Conservation (phyloP, 1,140 invertebrate genomes). For the Leptinotarsa defecta region DNA sequence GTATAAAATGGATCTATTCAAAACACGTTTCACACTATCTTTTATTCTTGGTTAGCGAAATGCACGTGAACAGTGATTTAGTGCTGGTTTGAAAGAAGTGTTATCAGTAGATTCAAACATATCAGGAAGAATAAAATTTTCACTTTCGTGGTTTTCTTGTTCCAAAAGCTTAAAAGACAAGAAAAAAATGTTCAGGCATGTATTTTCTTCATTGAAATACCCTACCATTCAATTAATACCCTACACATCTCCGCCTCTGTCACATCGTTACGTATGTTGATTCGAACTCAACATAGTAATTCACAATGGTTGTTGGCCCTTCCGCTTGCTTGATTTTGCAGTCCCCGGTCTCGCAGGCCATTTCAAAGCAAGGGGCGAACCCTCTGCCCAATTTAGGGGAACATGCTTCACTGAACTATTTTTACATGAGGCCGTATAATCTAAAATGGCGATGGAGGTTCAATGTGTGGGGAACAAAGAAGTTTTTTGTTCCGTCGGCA, state of each 20-base stretch:
- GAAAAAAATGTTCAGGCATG: no score
- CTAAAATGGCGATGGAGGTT: slow-evolving; percentile 51
- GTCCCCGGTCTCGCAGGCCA: slow-evolving; percentile 30
- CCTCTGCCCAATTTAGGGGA: slow-evolving; percentile 49
- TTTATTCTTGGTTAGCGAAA: no score
- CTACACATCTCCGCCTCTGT: not conserved
- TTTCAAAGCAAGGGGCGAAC: slow-evolving; percentile 28
- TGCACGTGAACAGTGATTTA: no score
- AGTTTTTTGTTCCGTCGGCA: slow-evolving; percentile 18
- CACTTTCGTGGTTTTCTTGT: no score
- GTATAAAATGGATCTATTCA: no score
- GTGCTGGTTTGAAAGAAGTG: no score
- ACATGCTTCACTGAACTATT: slow-evolving; percentile 51
- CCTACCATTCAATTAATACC: no score
- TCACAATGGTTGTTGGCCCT: slow-evolving; percentile 43
- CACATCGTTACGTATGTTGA: slow-evolving; percentile 21
- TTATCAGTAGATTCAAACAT: no score
- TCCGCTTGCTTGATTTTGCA: slow-evolving; percentile 40
- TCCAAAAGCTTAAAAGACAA: no score
- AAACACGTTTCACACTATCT: no score
- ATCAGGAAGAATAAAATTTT: no score
- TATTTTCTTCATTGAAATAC: no score
- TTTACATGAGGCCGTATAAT: slow-evolving; percentile 47
- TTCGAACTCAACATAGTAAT: slow-evolving; percentile 31
- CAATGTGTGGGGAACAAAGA: slow-evolving; percentile 23